These are phyloP conservation scores for Pantelozetes paolii DNA, from an alignment of 2,888 invertebrate genomes.

Conservation along the genomic window DNA sequence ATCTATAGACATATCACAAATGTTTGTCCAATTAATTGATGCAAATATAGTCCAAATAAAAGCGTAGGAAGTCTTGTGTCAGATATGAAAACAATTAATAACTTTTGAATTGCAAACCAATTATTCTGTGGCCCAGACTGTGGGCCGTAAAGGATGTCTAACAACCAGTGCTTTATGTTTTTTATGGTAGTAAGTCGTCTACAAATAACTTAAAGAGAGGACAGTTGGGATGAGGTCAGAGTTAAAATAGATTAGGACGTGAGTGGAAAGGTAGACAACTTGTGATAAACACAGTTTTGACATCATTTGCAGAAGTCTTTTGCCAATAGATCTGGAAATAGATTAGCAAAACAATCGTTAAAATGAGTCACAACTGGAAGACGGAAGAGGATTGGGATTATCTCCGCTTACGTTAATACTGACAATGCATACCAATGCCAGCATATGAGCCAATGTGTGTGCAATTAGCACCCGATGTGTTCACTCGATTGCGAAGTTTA, in stretches of 20 bases:
- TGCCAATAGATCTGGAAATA: background rate
- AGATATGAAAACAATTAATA: background rate
- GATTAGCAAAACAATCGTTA: background rate
- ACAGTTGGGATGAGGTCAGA: background rate
- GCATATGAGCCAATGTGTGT: background rate
- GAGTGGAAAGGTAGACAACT: background rate
- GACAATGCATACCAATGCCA: background rate
- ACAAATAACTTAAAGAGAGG: background rate
- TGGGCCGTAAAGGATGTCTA: background rate
- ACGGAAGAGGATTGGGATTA: background rate
- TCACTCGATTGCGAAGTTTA: background rate
- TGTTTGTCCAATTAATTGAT: background rate
- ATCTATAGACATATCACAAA: constrained; percentile 2
- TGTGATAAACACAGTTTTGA: background rate
- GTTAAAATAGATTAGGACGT: no score
- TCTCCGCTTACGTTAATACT: background rate
- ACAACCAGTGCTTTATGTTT: background rate
- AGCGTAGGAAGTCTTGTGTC: background rate
- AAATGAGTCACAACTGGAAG: background rate
- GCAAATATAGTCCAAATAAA: background rate
- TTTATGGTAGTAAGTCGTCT: background rate
- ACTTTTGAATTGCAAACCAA: background rate
- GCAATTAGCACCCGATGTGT: background rate
- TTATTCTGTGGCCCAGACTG: background rate
- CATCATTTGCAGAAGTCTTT: no score